Evolutionary conservation across 2,113 vertebrate genomes (phyloP).

Genomic region (Uropsilus gracilis): DNA sequence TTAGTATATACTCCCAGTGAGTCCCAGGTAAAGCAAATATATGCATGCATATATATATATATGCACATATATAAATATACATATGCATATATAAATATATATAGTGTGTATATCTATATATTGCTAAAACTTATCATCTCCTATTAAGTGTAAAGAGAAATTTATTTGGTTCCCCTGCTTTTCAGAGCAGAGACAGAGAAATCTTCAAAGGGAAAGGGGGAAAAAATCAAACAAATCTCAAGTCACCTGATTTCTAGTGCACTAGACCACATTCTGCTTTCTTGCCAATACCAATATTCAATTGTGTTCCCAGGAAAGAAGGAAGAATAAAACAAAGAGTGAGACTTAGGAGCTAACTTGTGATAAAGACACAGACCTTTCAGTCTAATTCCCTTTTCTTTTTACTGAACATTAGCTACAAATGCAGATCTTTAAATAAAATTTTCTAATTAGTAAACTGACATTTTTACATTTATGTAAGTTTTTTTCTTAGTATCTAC

Average conservation of each 20-base stretch:
- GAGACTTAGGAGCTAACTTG: neutral
- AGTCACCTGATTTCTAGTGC: conserved; percentile 77
- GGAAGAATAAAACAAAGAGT: conserved; percentile 22
- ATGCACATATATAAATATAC: neutral
- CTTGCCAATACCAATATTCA: conserved; percentile 73
- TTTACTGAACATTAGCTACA: neutral
- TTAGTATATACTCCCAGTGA: neutral
- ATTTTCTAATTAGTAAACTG: neutral
- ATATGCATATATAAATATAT: neutral
- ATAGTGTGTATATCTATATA: neutral
- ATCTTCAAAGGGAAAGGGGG: conserved; percentile 63
- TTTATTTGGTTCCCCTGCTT: neutral
- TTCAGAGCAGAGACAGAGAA: neutral
- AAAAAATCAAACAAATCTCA: conserved; percentile 63
- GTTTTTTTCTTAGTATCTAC: neutral
- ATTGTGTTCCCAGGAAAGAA: conserved; percentile 59
- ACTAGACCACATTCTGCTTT: conserved; percentile 54
- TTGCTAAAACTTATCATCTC: conserved; percentile 10
- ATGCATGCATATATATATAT: neutral
- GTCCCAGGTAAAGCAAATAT: neutral
- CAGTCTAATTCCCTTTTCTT: neutral
- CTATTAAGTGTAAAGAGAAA: too few relatives aligned
- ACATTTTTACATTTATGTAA: neutral
- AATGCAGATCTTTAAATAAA: conserved; percentile 27
- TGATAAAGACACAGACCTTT: neutral